These are phyloP conservation scores for Pterostichus niger DNA, from an alignment of 2,888 invertebrate genomes.

Conservation along the genomic window DNA sequence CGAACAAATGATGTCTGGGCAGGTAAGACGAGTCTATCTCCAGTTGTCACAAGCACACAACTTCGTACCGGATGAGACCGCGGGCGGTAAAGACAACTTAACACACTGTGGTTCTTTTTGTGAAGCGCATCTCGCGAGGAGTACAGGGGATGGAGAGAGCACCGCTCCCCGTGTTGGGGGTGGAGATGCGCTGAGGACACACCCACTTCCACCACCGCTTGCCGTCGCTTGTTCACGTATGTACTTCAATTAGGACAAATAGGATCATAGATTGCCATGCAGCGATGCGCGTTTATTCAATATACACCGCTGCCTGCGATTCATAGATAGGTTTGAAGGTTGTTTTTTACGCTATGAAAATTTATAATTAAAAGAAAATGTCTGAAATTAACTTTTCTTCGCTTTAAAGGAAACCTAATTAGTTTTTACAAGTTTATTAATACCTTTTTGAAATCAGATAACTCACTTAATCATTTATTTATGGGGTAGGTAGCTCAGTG, in stretches of 20 bases:
- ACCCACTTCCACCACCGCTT: slow-evolving; percentile 40
- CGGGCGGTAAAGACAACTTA: slow-evolving; percentile 60
- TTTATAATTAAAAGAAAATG: slow-evolving; percentile 62
- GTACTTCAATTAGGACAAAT: slow-evolving; percentile 55
- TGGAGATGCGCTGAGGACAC: slow-evolving; percentile 61
- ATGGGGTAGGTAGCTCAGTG: too few species aligned
- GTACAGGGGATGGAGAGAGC: neutral
- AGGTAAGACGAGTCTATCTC: slow-evolving; percentile 36
- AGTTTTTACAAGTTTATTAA: slow-evolving; percentile 54
- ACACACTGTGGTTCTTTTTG: slow-evolving; percentile 65
- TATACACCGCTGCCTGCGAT: neutral
- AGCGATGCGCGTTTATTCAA: slow-evolving; percentile 5
- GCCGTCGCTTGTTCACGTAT: slow-evolving; percentile 33
- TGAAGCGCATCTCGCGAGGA: slow-evolving; percentile 10
- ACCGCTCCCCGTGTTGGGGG: slow-evolving; percentile 35
- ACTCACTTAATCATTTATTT: neutral
- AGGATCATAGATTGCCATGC: slow-evolving; percentile 19
- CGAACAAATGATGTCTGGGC: slow-evolving; percentile 31
- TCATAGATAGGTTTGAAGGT: neutral
- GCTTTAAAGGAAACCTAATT: slow-evolving; percentile 1
- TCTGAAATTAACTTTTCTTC: slow-evolving; percentile 33
- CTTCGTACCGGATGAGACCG: slow-evolving; percentile 26
- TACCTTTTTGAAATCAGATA: slow-evolving; percentile 16
- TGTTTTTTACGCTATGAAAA: slow-evolving; percentile 32
- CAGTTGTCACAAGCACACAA: neutral